phyloP scores from a whole-genome alignment of 2,113 vertebrate genomes.

The Acrocephalus arundinaceus region DNA sequence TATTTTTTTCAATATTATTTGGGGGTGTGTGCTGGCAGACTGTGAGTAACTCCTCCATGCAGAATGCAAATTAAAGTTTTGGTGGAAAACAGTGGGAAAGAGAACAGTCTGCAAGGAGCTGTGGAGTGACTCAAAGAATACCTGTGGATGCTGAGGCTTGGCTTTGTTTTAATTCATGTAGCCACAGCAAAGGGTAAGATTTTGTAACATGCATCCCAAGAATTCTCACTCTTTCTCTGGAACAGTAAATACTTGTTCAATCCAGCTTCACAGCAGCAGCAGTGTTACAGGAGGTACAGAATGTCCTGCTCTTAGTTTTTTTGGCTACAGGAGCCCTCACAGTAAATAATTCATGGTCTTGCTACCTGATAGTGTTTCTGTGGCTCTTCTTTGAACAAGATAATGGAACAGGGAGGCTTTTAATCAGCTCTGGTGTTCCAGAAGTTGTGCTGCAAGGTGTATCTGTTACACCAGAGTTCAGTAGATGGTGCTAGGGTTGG shows the following conservation, averaged over 20 bases:
- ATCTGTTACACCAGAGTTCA: not conserved
- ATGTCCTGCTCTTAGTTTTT: not conserved
- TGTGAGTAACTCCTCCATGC: not conserved
- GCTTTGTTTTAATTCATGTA: not conserved
- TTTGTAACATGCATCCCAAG: not conserved
- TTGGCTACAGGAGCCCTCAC: not conserved
- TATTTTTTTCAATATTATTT: not conserved
- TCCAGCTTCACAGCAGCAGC: not conserved
- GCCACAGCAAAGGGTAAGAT: not conserved
- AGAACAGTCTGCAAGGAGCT: not conserved
- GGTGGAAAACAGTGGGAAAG: not conserved
- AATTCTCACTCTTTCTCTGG: not conserved
- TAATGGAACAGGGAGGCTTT: not conserved
- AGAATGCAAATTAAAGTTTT: not conserved
- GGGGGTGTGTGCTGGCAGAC: not conserved
- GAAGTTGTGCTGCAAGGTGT: not conserved
- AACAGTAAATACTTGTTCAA: not conserved
- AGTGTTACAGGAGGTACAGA: not conserved
- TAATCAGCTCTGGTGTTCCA: not conserved
- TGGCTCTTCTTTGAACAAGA: not conserved
- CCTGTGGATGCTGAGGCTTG: not conserved
- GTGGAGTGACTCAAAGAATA: not conserved
- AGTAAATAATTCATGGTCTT: slow-evolving; percentile 49
- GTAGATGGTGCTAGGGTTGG: not conserved
- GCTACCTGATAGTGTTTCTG: slow-evolving; percentile 21